phyloP scores from a whole-genome alignment of 2,113 vertebrate species.

The Cathartes aura region DNA sequence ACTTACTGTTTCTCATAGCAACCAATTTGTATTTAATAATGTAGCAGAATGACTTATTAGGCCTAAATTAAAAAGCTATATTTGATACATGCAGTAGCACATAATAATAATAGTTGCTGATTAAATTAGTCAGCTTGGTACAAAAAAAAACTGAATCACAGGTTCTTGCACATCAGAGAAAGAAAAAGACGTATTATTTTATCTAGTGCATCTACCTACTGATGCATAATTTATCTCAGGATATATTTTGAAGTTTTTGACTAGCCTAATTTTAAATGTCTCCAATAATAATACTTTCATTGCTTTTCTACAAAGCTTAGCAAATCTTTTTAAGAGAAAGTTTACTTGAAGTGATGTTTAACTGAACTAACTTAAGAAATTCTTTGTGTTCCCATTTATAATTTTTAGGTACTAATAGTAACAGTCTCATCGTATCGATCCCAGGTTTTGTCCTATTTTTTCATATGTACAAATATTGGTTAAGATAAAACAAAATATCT shows the following conservation, averaged over 20 bases:
- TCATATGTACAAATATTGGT: not conserved
- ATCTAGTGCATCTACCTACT: not conserved
- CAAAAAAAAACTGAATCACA: not conserved
- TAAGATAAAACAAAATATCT: not conserved
- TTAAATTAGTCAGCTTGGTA: conserved; percentile 22
- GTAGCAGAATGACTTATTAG: conserved; percentile 39
- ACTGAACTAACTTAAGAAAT: not conserved
- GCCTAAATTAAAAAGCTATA: conserved; percentile 32
- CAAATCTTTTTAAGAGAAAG: not conserved
- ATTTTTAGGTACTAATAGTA: not conserved
- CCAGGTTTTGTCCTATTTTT: not conserved
- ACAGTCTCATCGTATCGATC: not conserved
- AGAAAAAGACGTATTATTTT: not conserved
- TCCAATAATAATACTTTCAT: not conserved
- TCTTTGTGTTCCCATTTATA: not conserved
- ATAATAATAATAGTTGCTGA: conserved; percentile 19
- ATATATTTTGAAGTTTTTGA: not conserved
- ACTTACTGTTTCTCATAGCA: conserved; percentile 60
- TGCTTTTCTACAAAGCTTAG: not conserved
- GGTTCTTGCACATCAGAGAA: not conserved
- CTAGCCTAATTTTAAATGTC: not conserved
- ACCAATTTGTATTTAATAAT: conserved; percentile 67
- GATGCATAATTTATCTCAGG: not conserved
- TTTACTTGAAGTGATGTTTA: not conserved
- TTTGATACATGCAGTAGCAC: conserved; percentile 14